Evolutionary conservation across 2,888 invertebrate species (phyloP).

Genomic region (Drosophila paranaensis): DNA sequence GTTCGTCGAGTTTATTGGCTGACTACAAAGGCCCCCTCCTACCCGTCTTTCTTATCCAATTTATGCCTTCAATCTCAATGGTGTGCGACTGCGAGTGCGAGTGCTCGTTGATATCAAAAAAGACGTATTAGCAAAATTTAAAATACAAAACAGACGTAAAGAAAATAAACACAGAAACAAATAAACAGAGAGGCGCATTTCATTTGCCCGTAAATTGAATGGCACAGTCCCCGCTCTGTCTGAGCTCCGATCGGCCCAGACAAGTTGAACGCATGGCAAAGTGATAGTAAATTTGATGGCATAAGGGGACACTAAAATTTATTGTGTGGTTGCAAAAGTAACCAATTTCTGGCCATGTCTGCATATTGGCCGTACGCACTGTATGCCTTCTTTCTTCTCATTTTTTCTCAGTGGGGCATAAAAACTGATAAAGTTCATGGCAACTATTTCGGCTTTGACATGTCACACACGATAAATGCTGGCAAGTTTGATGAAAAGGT

Average conservation of each 20-base stretch:
- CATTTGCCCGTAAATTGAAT: slow-evolving; percentile 68
- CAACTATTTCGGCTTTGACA: slow-evolving; percentile 64
- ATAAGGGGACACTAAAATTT: slow-evolving; percentile 65
- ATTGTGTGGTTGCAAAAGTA: slow-evolving; percentile 63
- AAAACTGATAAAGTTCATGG: slow-evolving; percentile 75
- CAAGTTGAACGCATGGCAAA: slow-evolving; percentile 59
- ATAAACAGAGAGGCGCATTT: slow-evolving; percentile 28
- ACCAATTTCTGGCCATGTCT: slow-evolving; percentile 32
- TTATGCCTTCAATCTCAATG: slow-evolving; percentile 50
- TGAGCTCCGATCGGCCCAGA: slow-evolving; percentile 59
- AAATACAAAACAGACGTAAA: slow-evolving; percentile 40
- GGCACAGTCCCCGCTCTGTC: slow-evolving; percentile 54
- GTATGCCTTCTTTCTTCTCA: slow-evolving; percentile 15
- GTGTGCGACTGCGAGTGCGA: not conserved
- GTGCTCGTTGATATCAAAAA: slow-evolving; percentile 52
- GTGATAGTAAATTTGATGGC: slow-evolving; percentile 69
- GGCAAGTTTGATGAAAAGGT: slow-evolving; percentile 34
- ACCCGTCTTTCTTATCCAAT: slow-evolving; percentile 49
- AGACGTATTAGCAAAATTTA: slow-evolving; percentile 69
- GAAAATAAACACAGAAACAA: slow-evolving; percentile 11
- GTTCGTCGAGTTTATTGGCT: slow-evolving; percentile 43
- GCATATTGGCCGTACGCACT: slow-evolving; percentile 14
- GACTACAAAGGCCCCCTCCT: slow-evolving; percentile 13
- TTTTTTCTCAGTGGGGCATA: slow-evolving; percentile 28
- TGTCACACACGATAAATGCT: slow-evolving; percentile 45